Evolutionary conservation across 2,888 invertebrate genomes (phyloP).

Genomic region (Acrobasis consociella): DNA sequence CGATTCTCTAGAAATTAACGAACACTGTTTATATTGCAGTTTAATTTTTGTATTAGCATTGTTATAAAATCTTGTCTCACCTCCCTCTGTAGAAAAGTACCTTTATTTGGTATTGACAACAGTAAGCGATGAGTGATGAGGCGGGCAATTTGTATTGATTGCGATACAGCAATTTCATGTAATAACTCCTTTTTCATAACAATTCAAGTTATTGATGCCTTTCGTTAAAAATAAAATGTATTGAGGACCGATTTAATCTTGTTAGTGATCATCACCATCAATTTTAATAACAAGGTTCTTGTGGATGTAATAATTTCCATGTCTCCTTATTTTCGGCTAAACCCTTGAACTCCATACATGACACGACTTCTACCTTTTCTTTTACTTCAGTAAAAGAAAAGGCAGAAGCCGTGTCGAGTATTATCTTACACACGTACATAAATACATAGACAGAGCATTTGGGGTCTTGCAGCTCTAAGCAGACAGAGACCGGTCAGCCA

Average conservation of each 20-base stretch:
- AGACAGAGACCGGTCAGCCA: too few relatives aligned
- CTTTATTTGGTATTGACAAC: not conserved
- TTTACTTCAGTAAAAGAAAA: too few relatives aligned
- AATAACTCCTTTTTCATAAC: slow-evolving; percentile 11
- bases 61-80: not conserved
- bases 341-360: too few relatives aligned
- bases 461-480: too few relatives aligned
- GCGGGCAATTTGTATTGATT: not conserved
- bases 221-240: slow-evolving; percentile 7
- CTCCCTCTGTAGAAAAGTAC: not conserved
- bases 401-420: too few relatives aligned
- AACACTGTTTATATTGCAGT: too few relatives aligned
- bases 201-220: slow-evolving; percentile 1
- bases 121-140: not conserved
- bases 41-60: not conserved
- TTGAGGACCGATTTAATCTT: slow-evolving; percentile 5
- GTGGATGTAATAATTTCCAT: not conserved
- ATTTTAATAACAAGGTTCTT: not conserved
- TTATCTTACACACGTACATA: too few relatives aligned
- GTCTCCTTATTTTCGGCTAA: too few relatives aligned
- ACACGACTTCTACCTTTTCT: too few relatives aligned
- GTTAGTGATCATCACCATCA: too few relatives aligned
- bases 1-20: too few relatives aligned
- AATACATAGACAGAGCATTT: too few relatives aligned
- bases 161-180: slow-evolving; percentile 5